These are phyloP conservation scores for Hylaeus volcanicus DNA, from an alignment of 1,140 invertebrate species.

Conservation along the genomic window DNA sequence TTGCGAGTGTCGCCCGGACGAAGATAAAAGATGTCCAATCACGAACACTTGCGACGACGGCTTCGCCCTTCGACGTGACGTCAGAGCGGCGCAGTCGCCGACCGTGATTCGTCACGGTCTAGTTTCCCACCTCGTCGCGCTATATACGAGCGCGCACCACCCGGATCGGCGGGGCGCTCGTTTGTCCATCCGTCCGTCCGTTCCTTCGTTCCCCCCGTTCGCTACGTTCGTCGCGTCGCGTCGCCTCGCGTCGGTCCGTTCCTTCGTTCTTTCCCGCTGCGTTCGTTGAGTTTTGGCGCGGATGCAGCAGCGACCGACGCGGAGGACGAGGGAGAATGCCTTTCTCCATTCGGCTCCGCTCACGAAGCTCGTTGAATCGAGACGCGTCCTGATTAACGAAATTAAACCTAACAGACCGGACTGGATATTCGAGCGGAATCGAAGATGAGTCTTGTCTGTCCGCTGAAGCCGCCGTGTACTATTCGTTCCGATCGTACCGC, in stretches of 20 bases:
- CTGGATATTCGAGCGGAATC: constrained; percentile 48
- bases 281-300: constrained; percentile 70
- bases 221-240: no score
- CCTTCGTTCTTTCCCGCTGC: constrained; percentile 6
- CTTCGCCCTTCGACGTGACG: constrained; percentile 52
- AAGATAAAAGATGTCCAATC: constrained; percentile 49
- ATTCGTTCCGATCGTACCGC: not conserved
- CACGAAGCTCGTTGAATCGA: constrained; percentile 64
- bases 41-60: constrained; percentile 44
- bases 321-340: constrained; percentile 42
- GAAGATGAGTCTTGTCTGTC: constrained; percentile 36
- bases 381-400: constrained; percentile 67
- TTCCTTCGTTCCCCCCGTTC: not conserved
- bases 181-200: not conserved
- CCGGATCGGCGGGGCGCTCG: constrained; percentile 18
- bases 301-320: constrained; percentile 46
- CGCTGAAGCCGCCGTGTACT: not conserved
- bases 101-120: constrained; percentile 73
- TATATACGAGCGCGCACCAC: constrained; percentile 10
- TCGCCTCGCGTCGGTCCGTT: not conserved
- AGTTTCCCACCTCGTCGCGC: constrained; percentile 62
- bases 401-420: constrained; percentile 61
- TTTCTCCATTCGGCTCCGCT: constrained; percentile 63
- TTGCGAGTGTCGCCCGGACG: constrained; percentile 28
- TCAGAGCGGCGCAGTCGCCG: constrained; percentile 64